Base-by-base conservation (phyloP, 1,140 invertebrate species). In the Drosophila tropicalis region DNA sequence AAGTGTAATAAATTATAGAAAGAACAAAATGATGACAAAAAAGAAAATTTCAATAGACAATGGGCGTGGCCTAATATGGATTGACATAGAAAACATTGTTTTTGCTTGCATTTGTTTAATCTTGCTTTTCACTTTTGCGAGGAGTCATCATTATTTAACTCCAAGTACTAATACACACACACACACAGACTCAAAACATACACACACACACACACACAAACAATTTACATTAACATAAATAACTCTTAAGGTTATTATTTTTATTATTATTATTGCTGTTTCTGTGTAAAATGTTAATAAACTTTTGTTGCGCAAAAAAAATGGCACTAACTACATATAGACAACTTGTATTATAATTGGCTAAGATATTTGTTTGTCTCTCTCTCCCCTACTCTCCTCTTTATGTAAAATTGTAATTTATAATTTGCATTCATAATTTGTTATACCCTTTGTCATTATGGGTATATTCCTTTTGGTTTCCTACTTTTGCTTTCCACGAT, bases 281-380 rank as follows among this genome's bases (percentile, higher is more conserved):
- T 74, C 70, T 75, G 81, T 36, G 72, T 76, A 87, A 86, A 86
- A 83, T 87, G 83, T 87, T 87, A 87, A 86, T 86, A 86, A 86
- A 86, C 83, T 87, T 83, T 82, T 79, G 82, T 87, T 87, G 79
- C 76, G 83, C 79, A 87, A 87, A 67, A 87, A 87, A 67, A 86
- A 67, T 79, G 82, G 68, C 70, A 82, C 72, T 68, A 25, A 89
- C 84, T 51, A 19, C 44, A 51, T 5, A 19, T 22, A 22, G 4
- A 22, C n/a, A 22, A 22, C 5, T 79, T 76, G 87, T 82, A 79
- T 76, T 70, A 67, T 79, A 79, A 86, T 86, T 82, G 79, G 71
- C 73, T 62, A 79, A 84, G 66, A 62, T 67, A 74, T 67, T 68
- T 66, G 65, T 73, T 76, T 65, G n/a, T 72, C 79, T 79, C 47